These are phyloP conservation scores for Synaphobranchus kaupii DNA, from an alignment of 2,797 vertebrate genomes.

Conservation along the genomic window DNA sequence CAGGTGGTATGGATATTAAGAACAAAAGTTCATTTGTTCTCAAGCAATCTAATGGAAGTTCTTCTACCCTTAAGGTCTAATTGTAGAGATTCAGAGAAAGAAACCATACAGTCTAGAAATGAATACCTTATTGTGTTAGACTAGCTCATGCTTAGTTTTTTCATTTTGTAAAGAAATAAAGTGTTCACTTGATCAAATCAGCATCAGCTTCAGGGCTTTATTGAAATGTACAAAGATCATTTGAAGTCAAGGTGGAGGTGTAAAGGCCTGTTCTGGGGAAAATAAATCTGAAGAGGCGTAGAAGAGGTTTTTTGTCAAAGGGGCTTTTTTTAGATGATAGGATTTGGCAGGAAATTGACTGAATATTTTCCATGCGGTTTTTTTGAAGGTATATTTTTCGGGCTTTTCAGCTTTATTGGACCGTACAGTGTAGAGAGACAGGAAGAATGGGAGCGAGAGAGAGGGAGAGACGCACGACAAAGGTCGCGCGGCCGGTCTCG, in stretches of 20 bases:
- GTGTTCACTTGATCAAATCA: neutral
- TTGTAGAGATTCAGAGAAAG: neutral
- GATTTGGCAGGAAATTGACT: neutral
- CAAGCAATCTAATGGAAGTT: neutral
- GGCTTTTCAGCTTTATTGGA: too few relatives aligned
- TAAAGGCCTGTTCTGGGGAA: neutral
- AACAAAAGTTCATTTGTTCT: neutral
- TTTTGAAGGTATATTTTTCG: too few relatives aligned
- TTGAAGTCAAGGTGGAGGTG: neutral
- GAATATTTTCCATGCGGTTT: neutral
- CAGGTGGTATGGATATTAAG: neutral
- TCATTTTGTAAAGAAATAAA: neutral
- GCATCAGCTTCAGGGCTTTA: neutral
- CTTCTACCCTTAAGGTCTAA: neutral
- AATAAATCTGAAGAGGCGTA: neutral
- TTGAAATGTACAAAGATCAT: neutral
- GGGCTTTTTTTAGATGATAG: neutral
- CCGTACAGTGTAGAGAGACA: too few relatives aligned
- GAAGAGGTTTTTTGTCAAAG: neutral
- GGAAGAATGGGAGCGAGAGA: too few relatives aligned
- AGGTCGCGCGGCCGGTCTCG: too few relatives aligned
- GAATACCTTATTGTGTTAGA: neutral
- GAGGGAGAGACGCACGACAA: too few relatives aligned
- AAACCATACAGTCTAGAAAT: neutral
- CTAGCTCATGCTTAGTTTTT: too few relatives aligned